These are phyloP conservation scores for Isichthys henryi DNA, from an alignment of 2,113 vertebrate genomes.

Conservation along the genomic window DNA sequence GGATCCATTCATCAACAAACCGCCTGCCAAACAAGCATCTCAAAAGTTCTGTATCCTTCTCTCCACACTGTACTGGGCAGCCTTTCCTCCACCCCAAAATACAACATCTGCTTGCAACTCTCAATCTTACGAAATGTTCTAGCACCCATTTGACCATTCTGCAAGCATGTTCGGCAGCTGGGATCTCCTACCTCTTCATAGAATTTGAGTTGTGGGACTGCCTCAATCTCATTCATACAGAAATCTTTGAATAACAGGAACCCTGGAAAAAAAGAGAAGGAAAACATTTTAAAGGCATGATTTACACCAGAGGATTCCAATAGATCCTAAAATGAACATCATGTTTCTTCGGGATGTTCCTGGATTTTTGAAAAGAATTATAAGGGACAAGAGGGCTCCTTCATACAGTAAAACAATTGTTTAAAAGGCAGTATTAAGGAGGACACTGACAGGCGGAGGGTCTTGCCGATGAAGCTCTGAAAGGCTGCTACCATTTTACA, in stretches of 20 bases:
- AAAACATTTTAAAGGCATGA: not conserved
- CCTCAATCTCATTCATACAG: slow-evolving; percentile 90
- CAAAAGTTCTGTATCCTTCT: not conserved
- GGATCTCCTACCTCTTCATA: slow-evolving; percentile 82
- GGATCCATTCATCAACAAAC: not conserved
- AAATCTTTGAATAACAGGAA: slow-evolving; percentile 96
- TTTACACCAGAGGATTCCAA: not conserved
- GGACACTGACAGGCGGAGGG: not conserved
- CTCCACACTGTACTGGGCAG: not conserved
- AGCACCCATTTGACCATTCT: not conserved
- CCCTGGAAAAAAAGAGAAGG: slow-evolving; percentile 56
- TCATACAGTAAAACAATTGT: not conserved
- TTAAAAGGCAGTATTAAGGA: slow-evolving; percentile 3
- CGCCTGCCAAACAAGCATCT: not conserved
- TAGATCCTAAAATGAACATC: not conserved
- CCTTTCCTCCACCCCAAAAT: not conserved
- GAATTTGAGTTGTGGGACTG: slow-evolving; percentile 92
- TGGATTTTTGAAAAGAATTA: not conserved
- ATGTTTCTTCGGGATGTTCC: not conserved
- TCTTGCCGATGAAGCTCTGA: not conserved
- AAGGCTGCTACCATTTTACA: not conserved
- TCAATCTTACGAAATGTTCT: not conserved
- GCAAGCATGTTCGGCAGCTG: not conserved
- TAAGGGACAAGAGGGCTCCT: not conserved
- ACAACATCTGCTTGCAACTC: not conserved